Base-by-base conservation (phyloP, 2,888 invertebrate genomes). In the Unio delphinus region DNA sequence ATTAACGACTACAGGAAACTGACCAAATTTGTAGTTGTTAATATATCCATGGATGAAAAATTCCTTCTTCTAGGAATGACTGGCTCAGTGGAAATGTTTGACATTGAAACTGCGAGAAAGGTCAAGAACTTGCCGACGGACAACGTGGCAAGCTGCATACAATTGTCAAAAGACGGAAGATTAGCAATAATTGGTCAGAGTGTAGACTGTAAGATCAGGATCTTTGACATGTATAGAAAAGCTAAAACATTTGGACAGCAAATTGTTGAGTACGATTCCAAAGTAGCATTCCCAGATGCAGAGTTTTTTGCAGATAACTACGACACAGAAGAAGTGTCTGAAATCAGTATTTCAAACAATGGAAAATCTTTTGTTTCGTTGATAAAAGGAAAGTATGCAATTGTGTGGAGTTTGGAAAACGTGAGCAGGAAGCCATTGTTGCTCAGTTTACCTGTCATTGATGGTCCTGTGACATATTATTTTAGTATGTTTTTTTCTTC, bases 131-230 rank as follows among this genome's bases (percentile, higher is more conserved):
- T 79, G 28, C 67, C 75, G 18, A 69, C 78, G 1, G 67, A 75
- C 6, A 72, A 81, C 55, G 64, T 69, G 28, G 80, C 81, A 0
- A 80, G 79, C 61, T 64, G 64, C 17, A 80, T 83, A 56, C 61
- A 74, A 55, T 55, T 81, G 34, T 79, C 83, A 2, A 28, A 64
- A 4, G 84, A 85, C 69, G 80, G 82, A 55, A 68, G 72, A 18
- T 45, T 72, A 11, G 79, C 74, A 23, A 82, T 80, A 57, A 73
- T 83, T 23, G 86, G 84, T 45, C 74, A 80, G 59, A 74, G 74
- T 18, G 71, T 76, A 15, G 80, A 80, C 67, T 84, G 86, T 65
- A 66, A 72, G 23, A 82, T 85, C 65, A 80, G 75, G 59, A 68
- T 81, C 45, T 72, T 70, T 64, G 76, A 78, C 55, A 66, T 75